phyloP scores from a whole-genome alignment of 1,140 invertebrate genomes.

The Magallana gigas region DNA sequence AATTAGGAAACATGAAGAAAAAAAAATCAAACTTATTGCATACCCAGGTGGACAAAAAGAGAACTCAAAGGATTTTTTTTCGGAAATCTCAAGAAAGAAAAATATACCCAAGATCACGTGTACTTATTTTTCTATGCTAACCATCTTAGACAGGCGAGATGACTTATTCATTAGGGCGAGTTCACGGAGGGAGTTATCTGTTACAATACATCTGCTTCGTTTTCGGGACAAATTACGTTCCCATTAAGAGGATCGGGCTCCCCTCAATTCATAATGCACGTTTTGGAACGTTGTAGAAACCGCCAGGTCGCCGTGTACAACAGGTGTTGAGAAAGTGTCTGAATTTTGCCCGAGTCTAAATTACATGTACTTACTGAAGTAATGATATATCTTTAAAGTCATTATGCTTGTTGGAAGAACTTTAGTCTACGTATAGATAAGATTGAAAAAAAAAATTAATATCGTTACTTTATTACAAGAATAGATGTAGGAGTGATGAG shows the following conservation, averaged over 20 bases:
- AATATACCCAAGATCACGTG: not conserved
- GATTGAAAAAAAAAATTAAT: no score
- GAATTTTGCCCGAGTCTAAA: no score
- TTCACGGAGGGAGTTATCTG: constrained; percentile 20
- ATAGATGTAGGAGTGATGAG: no score
- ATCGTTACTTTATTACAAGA: no score
- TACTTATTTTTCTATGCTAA: constrained; percentile 6
- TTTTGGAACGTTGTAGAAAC: constrained; percentile 1
- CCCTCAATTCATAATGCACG: constrained; percentile 10
- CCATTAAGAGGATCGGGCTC: not conserved
- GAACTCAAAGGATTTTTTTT: no score
- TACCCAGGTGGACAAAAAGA: no score
- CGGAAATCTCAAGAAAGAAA: not conserved
- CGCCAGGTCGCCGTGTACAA: not conserved
- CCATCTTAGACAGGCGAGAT: constrained; percentile 1
- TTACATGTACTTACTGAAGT: no score
- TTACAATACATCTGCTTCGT: constrained; percentile 28
- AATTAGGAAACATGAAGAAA: not conserved
- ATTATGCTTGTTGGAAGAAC: no score
- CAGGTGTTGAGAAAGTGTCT: no score
- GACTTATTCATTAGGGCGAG: constrained; percentile 30
- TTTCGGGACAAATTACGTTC: constrained; percentile 22
- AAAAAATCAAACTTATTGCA: no score
- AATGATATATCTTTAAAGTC: no score
- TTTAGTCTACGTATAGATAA: no score